These are phyloP conservation scores for Epicauta chinensis DNA, from an alignment of 1,140 invertebrate genomes.

Conservation along the genomic window DNA sequence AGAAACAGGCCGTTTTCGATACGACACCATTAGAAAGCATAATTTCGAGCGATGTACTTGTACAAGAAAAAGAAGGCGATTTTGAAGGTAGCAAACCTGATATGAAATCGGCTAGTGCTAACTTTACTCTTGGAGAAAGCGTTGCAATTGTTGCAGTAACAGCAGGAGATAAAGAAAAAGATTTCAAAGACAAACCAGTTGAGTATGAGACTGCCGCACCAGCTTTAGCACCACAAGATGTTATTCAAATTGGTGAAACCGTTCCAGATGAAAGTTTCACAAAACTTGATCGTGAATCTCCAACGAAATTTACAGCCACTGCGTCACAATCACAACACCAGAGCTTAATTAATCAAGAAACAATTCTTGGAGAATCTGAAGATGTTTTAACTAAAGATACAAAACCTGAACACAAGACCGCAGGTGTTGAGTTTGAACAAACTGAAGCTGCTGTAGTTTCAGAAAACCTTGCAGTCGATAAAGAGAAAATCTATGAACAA, in stretches of 20 bases:
- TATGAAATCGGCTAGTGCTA: constrained; percentile 42
- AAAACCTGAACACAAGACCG: constrained; percentile 29
- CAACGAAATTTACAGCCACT: constrained; percentile 25
- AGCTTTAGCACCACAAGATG: constrained; percentile 31
- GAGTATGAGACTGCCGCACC: constrained; percentile 30
- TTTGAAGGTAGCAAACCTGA: constrained; percentile 42
- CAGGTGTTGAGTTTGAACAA: constrained; percentile 34
- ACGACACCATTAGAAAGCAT: constrained; percentile 45
- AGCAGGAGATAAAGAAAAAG: constrained; percentile 47
- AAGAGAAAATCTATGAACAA: constrained; percentile 43
- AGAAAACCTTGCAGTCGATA: constrained; percentile 40
- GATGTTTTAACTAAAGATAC: constrained; percentile 17
- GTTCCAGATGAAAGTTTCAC: constrained; percentile 31
- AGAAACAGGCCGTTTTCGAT: constrained; percentile 41
- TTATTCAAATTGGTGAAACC: constrained; percentile 32
- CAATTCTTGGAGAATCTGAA: constrained; percentile 39
- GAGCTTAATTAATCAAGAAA: constrained; percentile 36
- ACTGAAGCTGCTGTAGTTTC: constrained; percentile 20
- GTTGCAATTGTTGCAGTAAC: constrained; percentile 48
- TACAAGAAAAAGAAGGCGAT: constrained; percentile 49
- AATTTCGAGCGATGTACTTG: constrained; percentile 36
- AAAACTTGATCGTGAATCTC: constrained; percentile 25
- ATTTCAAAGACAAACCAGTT: constrained; percentile 38
- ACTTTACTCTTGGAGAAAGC: constrained; percentile 46
- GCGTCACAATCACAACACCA: constrained; percentile 31